Percentiles rank a stretch among this genome's conserved stretches.
phyloP scores from a whole-genome alignment of 2,113 vertebrate species.

The Psittacula cyanocephala region DNA sequence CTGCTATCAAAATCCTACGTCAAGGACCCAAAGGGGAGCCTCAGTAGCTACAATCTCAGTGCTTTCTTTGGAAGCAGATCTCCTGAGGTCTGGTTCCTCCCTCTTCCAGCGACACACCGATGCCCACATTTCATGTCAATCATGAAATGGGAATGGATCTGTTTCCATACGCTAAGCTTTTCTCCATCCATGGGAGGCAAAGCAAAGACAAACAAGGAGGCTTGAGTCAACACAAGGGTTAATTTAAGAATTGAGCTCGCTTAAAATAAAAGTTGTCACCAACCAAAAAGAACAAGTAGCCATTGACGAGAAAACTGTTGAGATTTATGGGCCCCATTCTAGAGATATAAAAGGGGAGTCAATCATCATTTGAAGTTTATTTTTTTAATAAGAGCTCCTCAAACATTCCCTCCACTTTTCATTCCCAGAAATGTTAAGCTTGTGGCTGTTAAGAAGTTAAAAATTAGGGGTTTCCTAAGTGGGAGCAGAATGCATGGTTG shows the following conservation, averaged over 20 bases:
- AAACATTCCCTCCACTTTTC: constrained; percentile 56
- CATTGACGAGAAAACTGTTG: constrained; percentile 66
- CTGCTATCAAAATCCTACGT: not conserved
- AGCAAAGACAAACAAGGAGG: constrained; percentile 53
- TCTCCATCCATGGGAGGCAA: not conserved
- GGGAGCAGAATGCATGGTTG: constrained; percentile 60
- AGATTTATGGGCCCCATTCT: constrained; percentile 63
- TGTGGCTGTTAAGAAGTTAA: constrained; percentile 66
- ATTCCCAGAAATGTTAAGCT: constrained; percentile 47
- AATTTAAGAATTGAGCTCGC: constrained; percentile 34
- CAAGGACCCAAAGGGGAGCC: not conserved
- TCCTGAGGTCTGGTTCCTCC: not conserved
- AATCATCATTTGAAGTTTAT: constrained; percentile 68
- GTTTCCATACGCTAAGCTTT: not conserved
- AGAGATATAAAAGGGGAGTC: constrained; percentile 60
- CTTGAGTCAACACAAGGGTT: constrained; percentile 58
- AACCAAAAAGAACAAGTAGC: constrained; percentile 60
- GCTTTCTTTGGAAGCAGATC: not conserved
- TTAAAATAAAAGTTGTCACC: constrained; percentile 69
- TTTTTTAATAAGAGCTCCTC: constrained; percentile 69
- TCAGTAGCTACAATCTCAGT: not conserved
- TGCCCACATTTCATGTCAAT: not conserved
- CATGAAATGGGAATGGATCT: not conserved
- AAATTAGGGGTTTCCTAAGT: constrained; percentile 69
- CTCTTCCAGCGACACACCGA: not conserved